Evolutionary conservation across 1,140 invertebrate genomes (phyloP).

Genomic region (Psix sp.): DNA sequence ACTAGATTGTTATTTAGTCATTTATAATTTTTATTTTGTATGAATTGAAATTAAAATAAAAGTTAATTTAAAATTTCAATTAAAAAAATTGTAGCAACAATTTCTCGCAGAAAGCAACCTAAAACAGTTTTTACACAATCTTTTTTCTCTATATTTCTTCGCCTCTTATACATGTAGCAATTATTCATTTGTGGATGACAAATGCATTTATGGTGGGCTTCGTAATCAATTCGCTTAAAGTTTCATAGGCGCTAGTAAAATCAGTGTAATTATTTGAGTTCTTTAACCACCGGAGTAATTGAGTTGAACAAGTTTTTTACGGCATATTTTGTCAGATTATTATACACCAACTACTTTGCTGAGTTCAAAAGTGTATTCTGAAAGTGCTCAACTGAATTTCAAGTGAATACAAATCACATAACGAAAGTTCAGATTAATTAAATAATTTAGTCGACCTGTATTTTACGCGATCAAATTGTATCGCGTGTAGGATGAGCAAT

Average conservation of each 20-base stretch:
- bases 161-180: too few species aligned
- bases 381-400: slow-evolving; percentile 54
- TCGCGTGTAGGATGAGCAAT: too few species aligned
- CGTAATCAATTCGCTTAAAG: slow-evolving; percentile 43
- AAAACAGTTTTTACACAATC: too few species aligned
- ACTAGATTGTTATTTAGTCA: too few species aligned
- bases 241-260: slow-evolving; percentile 30
- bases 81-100: too few species aligned
- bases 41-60: background rate
- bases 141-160: too few species aligned
- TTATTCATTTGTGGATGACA: slow-evolving; percentile 24
- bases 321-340: slow-evolving; percentile 53
- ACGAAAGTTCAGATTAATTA: slow-evolving; percentile 50
- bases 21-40: too few species aligned
- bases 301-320: slow-evolving; percentile 51
- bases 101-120: too few species aligned
- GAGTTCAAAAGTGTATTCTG: slow-evolving; percentile 40
- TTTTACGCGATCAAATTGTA: background rate
- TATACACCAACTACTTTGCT: slow-evolving; percentile 40
- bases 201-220: slow-evolving; percentile 9
- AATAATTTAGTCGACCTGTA: slow-evolving; percentile 27
- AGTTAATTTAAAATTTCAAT: background rate
- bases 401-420: slow-evolving; percentile 48
- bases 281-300: slow-evolving; percentile 44
- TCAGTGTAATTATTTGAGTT: slow-evolving; percentile 43